phyloP scores from a whole-genome alignment of 23 tunicate genomes.

The Styela plicata region DNA sequence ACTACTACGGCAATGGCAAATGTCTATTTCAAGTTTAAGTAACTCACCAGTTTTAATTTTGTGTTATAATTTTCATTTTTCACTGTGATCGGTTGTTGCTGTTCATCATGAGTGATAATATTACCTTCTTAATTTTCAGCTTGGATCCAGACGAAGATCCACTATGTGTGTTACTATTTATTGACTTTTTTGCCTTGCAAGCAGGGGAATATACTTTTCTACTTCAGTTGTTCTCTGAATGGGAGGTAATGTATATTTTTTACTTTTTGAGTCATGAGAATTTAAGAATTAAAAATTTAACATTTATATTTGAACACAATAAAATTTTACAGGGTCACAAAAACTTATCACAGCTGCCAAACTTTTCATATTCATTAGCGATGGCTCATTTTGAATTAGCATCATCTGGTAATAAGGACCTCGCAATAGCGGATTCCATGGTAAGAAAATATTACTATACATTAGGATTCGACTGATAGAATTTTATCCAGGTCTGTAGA shows the following conservation, averaged over 20 bases:
- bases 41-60: too few species aligned
- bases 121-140: conserved; percentile 26
- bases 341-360: conserved; percentile 70
- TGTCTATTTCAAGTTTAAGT: too few species aligned
- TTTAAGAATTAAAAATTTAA: background rate
- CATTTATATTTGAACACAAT: background rate
- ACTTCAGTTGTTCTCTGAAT: conserved; percentile 37
- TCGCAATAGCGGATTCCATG: conserved; percentile 30
- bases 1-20: too few species aligned
- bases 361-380: conserved; percentile 78
- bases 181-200: conserved; percentile 66
- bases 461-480: too few species aligned
- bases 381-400: conserved; percentile 53
- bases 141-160: conserved; percentile 88
- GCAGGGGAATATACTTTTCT: conserved; percentile 59
- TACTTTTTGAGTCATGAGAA: background rate
- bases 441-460: background rate
- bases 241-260: conserved; percentile 40
- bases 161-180: conserved; percentile 39
- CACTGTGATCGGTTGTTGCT: too few species aligned
- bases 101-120: background rate
- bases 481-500: too few species aligned
- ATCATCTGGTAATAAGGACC: conserved; percentile 5
- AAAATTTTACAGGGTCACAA: conserved; percentile 18
- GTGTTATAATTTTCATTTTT: background rate